A percentile compares a stretch with the other conserved stretches of the same genome.
Evolutionary conservation across 2,797 vertebrate species (phyloP).

Genomic region (Coracias cyanogaster): DNA sequence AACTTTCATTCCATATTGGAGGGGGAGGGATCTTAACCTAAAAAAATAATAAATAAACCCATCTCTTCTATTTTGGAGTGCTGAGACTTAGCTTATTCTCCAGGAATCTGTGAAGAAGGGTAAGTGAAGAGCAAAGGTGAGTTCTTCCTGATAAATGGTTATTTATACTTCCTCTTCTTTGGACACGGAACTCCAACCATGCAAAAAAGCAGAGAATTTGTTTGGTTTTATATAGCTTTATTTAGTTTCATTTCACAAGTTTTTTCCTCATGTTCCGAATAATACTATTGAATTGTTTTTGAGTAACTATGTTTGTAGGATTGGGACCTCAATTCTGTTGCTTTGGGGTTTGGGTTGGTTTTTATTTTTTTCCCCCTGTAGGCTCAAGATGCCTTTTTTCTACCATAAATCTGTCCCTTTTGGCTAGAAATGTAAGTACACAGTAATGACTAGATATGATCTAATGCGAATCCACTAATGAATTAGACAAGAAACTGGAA

Average conservation of each 20-base stretch:
- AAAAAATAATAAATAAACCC: background rate
- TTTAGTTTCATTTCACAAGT: background rate
- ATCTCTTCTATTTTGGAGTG: background rate
- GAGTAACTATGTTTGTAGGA: background rate
- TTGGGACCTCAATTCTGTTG: background rate
- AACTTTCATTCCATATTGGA: background rate
- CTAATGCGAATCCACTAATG: background rate
- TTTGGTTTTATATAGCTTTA: background rate
- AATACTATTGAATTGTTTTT: background rate
- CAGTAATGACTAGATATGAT: background rate
- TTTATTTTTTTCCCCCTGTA: background rate
- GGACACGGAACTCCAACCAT: background rate
- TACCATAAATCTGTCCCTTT: background rate
- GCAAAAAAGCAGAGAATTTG: background rate
- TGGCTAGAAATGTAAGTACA: background rate
- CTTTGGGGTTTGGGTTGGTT: background rate
- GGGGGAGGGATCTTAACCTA: background rate
- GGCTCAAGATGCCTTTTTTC: background rate
- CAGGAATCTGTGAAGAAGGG: background rate
- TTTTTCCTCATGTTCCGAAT: background rate
- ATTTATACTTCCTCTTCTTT: background rate
- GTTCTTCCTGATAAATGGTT: background rate
- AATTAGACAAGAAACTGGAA: background rate
- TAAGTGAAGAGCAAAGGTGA: background rate
- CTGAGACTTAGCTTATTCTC: background rate